These are phyloP conservation scores for Tamandua tetradactyla DNA, from an alignment of 2,797 vertebrate genomes.

Conservation along the genomic window DNA sequence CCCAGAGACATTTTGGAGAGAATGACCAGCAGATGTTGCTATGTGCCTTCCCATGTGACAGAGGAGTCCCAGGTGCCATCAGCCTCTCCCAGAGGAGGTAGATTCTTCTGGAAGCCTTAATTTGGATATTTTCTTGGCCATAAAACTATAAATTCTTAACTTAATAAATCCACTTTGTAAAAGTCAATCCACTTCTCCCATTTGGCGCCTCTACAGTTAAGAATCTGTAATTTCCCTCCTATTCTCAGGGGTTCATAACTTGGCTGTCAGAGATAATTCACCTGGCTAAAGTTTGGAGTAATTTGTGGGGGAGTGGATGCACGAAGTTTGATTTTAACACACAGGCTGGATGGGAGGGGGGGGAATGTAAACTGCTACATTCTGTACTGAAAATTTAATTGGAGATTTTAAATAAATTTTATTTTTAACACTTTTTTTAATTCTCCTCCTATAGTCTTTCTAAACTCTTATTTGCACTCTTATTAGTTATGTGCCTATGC, in stretches of 20 bases:
- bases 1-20: too few relatives aligned
- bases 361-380: not conserved
- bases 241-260: constrained; percentile 83
- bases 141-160: too few relatives aligned
- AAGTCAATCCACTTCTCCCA: too few relatives aligned
- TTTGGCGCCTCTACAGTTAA: constrained; percentile 61
- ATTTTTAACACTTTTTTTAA: constrained; percentile 58
- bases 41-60: too few relatives aligned
- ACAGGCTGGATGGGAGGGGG: not conserved
- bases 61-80: too few relatives aligned
- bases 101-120: too few relatives aligned
- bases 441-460: constrained; percentile 53
- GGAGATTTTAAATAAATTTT: not conserved
- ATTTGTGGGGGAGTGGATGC: constrained; percentile 55
- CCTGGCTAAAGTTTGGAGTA: constrained; percentile 40
- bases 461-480: constrained; percentile 70
- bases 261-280: constrained; percentile 65
- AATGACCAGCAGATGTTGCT: too few relatives aligned
- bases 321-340: constrained; percentile 61
- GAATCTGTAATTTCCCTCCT: constrained; percentile 68
- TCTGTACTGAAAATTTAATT: constrained; percentile 50
- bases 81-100: too few relatives aligned
- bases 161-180: too few relatives aligned
- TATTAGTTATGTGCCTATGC: constrained; percentile 62
- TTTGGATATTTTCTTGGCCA: too few relatives aligned